These are phyloP conservation scores for Syngnathus floridae DNA, from an alignment of 2,113 vertebrate species.

Conservation along the genomic window DNA sequence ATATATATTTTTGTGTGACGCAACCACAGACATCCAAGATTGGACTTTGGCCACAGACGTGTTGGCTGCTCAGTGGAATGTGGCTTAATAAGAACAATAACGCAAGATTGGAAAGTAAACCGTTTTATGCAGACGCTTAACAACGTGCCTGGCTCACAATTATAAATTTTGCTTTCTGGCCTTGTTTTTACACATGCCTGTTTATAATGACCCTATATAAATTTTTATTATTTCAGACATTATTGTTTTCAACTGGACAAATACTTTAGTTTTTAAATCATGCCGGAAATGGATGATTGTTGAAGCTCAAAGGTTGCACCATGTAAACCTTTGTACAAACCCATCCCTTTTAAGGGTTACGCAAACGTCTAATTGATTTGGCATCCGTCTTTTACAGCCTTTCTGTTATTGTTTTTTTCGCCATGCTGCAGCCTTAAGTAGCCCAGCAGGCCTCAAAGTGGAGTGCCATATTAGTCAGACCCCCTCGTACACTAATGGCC, in stretches of 20 bases:
- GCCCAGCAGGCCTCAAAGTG: constrained; percentile 38
- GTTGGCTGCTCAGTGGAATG: neutral
- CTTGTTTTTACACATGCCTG: neutral
- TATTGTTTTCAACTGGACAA: neutral
- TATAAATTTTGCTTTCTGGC: neutral
- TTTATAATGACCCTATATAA: neutral
- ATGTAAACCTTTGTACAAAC: neutral
- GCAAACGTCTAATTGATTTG: constrained; percentile 16
- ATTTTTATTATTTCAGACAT: neutral
- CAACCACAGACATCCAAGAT: too few species aligned
- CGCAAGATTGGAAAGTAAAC: neutral
- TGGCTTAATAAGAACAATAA: neutral
- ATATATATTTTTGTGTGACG: too few species aligned
- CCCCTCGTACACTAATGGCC: constrained; percentile 60
- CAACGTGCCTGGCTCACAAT: neutral
- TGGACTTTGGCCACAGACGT: too few species aligned
- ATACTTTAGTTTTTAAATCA: neutral
- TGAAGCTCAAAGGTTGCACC: neutral
- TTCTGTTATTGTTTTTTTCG: constrained; percentile 40
- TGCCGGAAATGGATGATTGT: neutral
- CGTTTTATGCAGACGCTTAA: neutral
- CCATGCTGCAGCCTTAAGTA: constrained; percentile 31
- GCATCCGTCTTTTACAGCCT: constrained; percentile 17
- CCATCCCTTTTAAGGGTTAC: constrained; percentile 11
- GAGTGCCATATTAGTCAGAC: constrained; percentile 45